These are phyloP conservation scores for Artibeus lituratus DNA, from an alignment of 2,797 vertebrate genomes.

Conservation along the genomic window DNA sequence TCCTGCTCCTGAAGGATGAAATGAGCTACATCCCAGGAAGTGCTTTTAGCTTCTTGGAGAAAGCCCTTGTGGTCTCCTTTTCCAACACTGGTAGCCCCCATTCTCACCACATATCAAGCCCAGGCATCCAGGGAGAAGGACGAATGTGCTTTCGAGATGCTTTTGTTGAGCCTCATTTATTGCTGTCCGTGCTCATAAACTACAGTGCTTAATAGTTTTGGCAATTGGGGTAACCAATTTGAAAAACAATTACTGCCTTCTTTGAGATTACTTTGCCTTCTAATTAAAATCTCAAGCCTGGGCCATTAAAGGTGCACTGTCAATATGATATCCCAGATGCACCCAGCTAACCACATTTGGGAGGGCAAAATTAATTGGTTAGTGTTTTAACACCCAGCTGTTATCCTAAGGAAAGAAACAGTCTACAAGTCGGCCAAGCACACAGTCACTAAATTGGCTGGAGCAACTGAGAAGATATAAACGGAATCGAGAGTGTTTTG, in stretches of 20 bases:
- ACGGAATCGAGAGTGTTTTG: conserved; percentile 49
- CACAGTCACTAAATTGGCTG: conserved; percentile 69
- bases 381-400: conserved; percentile 82
- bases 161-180: conserved; percentile 69
- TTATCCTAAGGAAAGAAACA: conserved; percentile 59
- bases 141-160: conserved; percentile 4
- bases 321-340: conserved; percentile 73
- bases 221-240: conserved; percentile 77
- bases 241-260: conserved; percentile 83
- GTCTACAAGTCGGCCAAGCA: not conserved
- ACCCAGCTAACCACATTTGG: conserved; percentile 78
- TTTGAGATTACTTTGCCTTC: conserved; percentile 79
- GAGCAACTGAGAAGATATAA: conserved; percentile 22
- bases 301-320: conserved; percentile 78
- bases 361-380: conserved; percentile 84
- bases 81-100: not conserved
- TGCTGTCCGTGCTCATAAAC: conserved; percentile 70
- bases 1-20: not conserved
- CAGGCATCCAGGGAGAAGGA: not conserved
- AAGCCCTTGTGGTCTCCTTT: not conserved
- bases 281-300: conserved; percentile 84
- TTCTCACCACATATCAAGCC: not conserved
- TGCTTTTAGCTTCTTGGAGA: not conserved
- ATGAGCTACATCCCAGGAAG: not conserved
- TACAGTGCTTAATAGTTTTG: conserved; percentile 68